These are phyloP conservation scores for Sycophila texana DNA, from an alignment of 2,888 invertebrate species.

Conservation along the genomic window DNA sequence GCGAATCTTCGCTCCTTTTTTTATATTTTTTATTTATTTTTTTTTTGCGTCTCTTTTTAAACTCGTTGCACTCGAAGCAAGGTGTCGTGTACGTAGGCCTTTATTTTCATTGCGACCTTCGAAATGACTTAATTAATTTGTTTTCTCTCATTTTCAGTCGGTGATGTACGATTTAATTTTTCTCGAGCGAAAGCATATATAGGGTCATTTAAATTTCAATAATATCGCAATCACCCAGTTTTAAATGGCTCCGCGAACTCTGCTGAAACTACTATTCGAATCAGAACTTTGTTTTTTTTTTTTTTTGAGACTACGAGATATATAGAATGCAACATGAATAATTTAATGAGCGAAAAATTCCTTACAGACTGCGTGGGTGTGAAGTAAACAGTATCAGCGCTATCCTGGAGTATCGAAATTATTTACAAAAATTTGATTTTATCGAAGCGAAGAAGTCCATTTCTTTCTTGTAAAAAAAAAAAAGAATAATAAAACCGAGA, in stretches of 20 bases:
- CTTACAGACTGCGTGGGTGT: neutral
- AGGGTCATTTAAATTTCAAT: constrained; percentile 3
- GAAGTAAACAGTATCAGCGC: too few species aligned
- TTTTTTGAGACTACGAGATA: neutral
- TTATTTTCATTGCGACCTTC: too few species aligned
- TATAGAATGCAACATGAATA: neutral
- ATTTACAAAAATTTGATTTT: neutral
- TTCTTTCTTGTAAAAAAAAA: constrained; percentile 27
- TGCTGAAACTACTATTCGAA: constrained; percentile 1
- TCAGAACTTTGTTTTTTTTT: neutral
- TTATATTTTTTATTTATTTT: too few species aligned
- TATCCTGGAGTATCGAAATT: too few species aligned
- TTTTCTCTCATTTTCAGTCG: neutral
- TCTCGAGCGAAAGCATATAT: neutral
- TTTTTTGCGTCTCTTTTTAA: too few species aligned
- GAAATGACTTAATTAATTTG: neutral
- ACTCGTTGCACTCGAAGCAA: too few species aligned
- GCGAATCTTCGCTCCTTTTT: neutral
- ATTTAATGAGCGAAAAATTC: neutral
- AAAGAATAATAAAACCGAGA: constrained; percentile 49
- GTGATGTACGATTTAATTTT: neutral
- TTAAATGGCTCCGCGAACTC: neutral
- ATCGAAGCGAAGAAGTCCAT: constrained; percentile 24
- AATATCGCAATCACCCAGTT: neutral
- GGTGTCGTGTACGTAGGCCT: too few species aligned